Base-by-base conservation (phyloP, 2,113 vertebrate species). In the Cettia cetti region DNA sequence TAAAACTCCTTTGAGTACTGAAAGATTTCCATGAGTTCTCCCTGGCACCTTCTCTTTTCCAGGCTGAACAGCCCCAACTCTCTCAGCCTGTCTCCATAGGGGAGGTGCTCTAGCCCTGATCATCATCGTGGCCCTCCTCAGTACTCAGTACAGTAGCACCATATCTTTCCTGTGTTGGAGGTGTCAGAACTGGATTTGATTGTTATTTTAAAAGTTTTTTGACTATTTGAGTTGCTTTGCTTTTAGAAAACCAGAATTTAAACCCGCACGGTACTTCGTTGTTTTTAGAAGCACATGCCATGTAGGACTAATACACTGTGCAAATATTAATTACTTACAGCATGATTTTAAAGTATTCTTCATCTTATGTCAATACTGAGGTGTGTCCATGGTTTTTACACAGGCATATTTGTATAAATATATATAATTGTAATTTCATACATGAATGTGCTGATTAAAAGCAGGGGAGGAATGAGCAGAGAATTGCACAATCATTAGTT, bases 51-150 rank as follows among this genome's bases (percentile, higher is more conserved):
- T 64, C 47, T 45, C 23, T 53, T 22, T 19, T 49, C 6, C 42
- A 42, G 22, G 35, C 26, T 37, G 42, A 64, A 15, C 26, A 56
- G 21, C 42, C 37, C 13, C 50, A 35, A 4, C 7, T 71, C 26
- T 63, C 35, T 56, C 49, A 61, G 40, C 7, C 24, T 40, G 7
- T 35, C 16, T 35, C 12, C 31, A 8, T 2, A 33, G 42, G 10
- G 27, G 40, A 22, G 12, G 3, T 27, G 14, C 17, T 42, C 17
- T 45, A 56, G 31, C 42, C 17, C 35, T 57, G 26, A 35, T 72
- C 26, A 42, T 72, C 1, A 0, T 56, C 1, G 0, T 72, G 35
- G 35, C 42, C 9, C 35, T 42, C 14, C 42, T 57, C 42, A 15
- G 21, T 30, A 31, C 35, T 56, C 42, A 27, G 26, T 23, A 8